Evolutionary conservation across 2,888 invertebrate genomes (phyloP), one percentile per base, ranked within the genome.

Genomic region (Cryptus viduatorius): DNA sequence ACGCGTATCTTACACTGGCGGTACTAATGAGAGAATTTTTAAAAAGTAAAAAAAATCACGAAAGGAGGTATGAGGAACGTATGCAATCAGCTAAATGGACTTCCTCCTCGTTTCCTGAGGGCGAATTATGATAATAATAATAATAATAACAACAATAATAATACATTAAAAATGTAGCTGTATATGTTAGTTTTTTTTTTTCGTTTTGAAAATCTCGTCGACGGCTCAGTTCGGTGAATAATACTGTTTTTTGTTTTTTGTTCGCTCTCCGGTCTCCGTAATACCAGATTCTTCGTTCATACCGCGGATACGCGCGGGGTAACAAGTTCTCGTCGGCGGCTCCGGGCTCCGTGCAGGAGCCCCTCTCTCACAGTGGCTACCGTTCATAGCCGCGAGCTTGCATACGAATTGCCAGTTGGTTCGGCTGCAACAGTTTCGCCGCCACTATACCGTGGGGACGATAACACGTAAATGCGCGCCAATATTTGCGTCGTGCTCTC

Each of bases 401-500:
- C 64, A 64, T 65, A 65, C 42, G 37, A 65, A 37, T 65, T 12
- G 50, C 50, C 14, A 24, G 5, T 50, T 14, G 65, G 65, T 53
- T 37, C 65, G 19, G 48, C 53, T 19, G 42, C 37, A 65, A 50
- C 48, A 50, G 46, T 75, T 64, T 50, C 31, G 14, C 46, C 31
- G 14, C 46, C 61, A 29, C 56, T 69, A 37, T 56, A 31, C 42
- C 19, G 14, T 37, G 5, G 37, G 37, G 37, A 69, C 69, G 83
- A 83, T 79, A 79, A 76, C 53, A 24, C 68, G 61, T 61, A 80
- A 76, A 68, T 80, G 64, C 73, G 53, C 64, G 73, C 59, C 59
- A 81, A 83, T 83, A 83, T 86, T 86, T 78, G 75, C 81, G 53
- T 72, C 84, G 84, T 86, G 86, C 86, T 84, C 64, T 78, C 72